Percentiles rank a stretch among this genome's conserved stretches.
Conservation (phyloP, 2,888 invertebrate genomes). For the Hyposoter dolosus region DNA sequence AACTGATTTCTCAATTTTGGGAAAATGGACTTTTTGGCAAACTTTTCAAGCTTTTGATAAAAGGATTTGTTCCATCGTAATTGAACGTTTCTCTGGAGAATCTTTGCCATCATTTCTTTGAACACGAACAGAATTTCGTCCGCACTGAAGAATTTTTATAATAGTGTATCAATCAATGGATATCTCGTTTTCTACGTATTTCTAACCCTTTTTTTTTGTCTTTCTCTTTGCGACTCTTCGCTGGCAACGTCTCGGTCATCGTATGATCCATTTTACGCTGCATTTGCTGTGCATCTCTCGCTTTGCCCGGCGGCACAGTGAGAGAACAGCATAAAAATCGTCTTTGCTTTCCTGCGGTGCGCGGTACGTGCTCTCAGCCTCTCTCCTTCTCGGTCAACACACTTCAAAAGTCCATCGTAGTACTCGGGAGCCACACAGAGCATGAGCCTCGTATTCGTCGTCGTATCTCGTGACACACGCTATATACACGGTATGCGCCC, state of each 20-base stretch:
- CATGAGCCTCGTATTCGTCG: constrained; percentile 28
- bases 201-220: background rate
- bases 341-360: constrained; percentile 23
- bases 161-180: background rate
- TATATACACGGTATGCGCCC: constrained; percentile 23
- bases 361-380: constrained; percentile 27
- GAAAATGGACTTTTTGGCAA: background rate
- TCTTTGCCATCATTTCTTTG: background rate
- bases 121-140: background rate
- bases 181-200: background rate
- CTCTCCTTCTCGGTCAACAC: constrained; percentile 59
- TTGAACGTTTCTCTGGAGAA: background rate
- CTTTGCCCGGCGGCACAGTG: background rate
- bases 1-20: background rate
- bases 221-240: background rate
- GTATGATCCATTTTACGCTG: constrained; percentile 50
- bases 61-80: background rate
- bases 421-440: constrained; percentile 35
- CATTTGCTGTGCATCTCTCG: constrained; percentile 41
- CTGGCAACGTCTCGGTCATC: constrained; percentile 41
- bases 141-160: background rate
- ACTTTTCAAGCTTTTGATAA: background rate
- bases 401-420: constrained; percentile 58
- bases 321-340: constrained; percentile 32
- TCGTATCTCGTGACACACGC: constrained; percentile 48